Base-by-base conservation (phyloP, 2,888 invertebrate species). In the Tortrix viridana region DNA sequence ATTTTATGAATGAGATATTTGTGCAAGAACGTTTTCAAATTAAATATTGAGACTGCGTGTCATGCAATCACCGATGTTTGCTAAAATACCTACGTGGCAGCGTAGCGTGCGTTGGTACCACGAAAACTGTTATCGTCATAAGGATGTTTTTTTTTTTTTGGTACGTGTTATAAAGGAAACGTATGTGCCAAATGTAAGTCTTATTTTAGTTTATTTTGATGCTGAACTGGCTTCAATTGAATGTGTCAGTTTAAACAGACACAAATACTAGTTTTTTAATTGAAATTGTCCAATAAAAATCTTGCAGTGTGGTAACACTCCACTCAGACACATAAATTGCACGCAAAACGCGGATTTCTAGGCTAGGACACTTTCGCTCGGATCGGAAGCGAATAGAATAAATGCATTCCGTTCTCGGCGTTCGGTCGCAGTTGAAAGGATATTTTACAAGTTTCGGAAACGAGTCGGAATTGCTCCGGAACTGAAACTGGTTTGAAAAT, bases 281-380 rank as follows among this genome's bases (percentile, higher is more conserved):
- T 14, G 43, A 54, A 23, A 43, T 20, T 44, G n/a, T 50, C 22
- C 48, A 12, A 14, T 3, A 9, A 22, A 12, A 49, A 18, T 48
- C 14, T 6, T 14, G 19, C 26, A 18, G 56, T 50, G 56, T 50
- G 61, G 50, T 12, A 6, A 56, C n/a, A n/a, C 7, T 56, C 19
- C 56, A 62, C 44, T 50, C 61, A 62, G 61, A 62, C 61, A 62
- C 50, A 62, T 62, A 62, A 56, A 62, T 62, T 56, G 56, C 19
- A 56, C 55, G 61, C 61, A 62, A 54, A 47, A 48, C 16, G 47
- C 48, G 56, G 44, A 61, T 61, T 49, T 43, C 49, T 20, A 6
- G 61, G 49, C 44, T 50, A 56, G 19, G 23, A 23, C 22, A 49
- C 48, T 55, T 61, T 53, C 50, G 3, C 50, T 56, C 16, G 38